These are phyloP conservation scores for Myotis daubentonii DNA, from an alignment of 2,797 vertebrate species.

Conservation along the genomic window DNA sequence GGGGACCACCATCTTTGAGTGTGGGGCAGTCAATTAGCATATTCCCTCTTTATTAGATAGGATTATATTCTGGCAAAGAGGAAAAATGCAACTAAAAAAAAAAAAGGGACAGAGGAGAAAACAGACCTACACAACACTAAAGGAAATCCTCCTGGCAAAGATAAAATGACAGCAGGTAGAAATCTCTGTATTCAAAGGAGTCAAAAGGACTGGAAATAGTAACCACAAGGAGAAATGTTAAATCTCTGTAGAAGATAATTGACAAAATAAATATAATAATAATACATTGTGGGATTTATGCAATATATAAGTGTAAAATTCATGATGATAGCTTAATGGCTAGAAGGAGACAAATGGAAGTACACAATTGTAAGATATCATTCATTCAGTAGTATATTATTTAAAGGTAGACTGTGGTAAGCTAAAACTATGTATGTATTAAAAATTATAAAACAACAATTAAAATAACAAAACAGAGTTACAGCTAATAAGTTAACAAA, in stretches of 20 bases:
- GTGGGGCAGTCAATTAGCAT: no score
- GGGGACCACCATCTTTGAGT: no score
- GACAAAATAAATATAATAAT: no score
- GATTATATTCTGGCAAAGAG: neutral
- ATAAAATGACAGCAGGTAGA: neutral
- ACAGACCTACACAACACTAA: neutral
- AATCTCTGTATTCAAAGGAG: neutral
- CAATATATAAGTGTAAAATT: neutral
- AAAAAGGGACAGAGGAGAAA: neutral
- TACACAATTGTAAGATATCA: neutral
- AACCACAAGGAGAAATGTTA: neutral
- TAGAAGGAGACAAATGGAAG: neutral
- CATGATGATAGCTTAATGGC: neutral
- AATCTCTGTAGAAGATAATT: neutral
- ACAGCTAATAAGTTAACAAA: neutral
- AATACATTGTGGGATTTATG: neutral
- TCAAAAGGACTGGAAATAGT: neutral
- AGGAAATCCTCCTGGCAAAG: neutral
- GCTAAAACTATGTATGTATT: neutral
- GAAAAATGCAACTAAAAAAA: neutral
- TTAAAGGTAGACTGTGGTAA: neutral
- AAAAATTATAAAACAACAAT: neutral
- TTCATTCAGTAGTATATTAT: neutral
- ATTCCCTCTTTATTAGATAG: no score
- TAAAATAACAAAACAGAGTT: neutral